phyloP scores from a whole-genome alignment of 2,797 vertebrate genomes.

The Lateolabrax maculatus region DNA sequence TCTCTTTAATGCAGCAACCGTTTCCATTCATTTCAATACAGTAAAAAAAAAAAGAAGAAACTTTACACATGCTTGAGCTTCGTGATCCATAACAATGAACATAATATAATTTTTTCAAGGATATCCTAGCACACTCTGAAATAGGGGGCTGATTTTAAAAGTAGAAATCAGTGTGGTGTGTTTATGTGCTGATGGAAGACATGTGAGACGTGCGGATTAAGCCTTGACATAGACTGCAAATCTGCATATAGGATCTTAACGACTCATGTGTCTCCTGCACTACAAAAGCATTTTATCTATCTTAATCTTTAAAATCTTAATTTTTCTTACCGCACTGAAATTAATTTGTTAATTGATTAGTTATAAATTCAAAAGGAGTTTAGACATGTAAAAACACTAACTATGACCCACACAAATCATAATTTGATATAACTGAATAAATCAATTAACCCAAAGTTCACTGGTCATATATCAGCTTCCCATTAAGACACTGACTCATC shows the following conservation, averaged over 20 bases:
- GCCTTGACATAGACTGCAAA: neutral
- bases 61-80: neutral
- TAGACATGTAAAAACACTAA: neutral
- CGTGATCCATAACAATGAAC: neutral
- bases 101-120: neutral
- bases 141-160: neutral
- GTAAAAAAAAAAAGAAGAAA: neutral
- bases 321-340: neutral
- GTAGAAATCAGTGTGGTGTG: neutral
- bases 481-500: neutral
- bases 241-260: neutral
- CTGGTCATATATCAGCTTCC: neutral
- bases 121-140: neutral
- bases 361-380: neutral
- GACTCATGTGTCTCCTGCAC: neutral
- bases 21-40: neutral
- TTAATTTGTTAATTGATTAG: neutral
- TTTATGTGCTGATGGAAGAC: slow-evolving; percentile 4
- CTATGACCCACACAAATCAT: neutral
- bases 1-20: neutral
- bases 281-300: neutral
- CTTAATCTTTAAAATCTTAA: neutral
- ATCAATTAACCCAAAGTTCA: neutral
- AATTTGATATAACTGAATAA: neutral
- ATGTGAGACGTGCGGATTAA: neutral